phyloP scores from a whole-genome alignment of 2,888 invertebrate species.

The Hypolimnas misippus region DNA sequence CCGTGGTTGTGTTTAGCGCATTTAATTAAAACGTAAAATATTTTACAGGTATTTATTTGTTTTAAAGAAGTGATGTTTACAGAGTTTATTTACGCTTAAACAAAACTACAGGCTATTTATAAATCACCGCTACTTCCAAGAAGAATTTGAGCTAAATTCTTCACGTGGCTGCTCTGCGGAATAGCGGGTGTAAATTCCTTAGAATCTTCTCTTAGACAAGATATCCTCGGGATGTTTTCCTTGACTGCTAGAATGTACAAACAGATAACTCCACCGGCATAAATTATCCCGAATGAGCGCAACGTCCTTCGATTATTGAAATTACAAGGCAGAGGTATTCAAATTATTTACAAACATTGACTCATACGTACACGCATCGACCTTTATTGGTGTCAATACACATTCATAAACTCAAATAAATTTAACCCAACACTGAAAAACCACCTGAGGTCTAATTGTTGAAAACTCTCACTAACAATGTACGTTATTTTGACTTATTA shows the following conservation, averaged over 20 bases:
- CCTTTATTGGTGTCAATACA: background rate
- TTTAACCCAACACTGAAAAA: too few relatives aligned
- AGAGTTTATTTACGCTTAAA: constrained; percentile 14
- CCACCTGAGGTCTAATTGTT: too few relatives aligned
- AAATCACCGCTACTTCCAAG: constrained; percentile 24
- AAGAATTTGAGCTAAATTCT: constrained; percentile 32
- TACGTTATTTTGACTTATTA: too few relatives aligned
- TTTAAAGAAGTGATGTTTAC: too few relatives aligned
- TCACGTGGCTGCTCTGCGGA: constrained; percentile 25
- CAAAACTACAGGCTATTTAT: constrained; percentile 11
- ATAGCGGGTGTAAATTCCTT: constrained; percentile 26
- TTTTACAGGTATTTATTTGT: background rate
- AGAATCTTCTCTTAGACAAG: constrained; percentile 23
- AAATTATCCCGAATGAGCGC: background rate
- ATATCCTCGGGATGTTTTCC: constrained; percentile 24
- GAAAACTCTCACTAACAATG: too few relatives aligned
- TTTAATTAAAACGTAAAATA: constrained; percentile 1
- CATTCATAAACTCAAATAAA: too few relatives aligned
- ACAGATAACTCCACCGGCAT: constrained; percentile 5
- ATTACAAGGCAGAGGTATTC: background rate
- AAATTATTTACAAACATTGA: background rate
- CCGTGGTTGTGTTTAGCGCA: background rate
- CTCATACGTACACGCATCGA: background rate
- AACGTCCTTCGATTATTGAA: background rate
- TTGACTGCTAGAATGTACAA: constrained; percentile 7